Evolutionary conservation across 1,140 invertebrate genomes (phyloP), one percentile per base, ranked within the genome.

Genomic region (Cydia fagiglandana): DNA sequence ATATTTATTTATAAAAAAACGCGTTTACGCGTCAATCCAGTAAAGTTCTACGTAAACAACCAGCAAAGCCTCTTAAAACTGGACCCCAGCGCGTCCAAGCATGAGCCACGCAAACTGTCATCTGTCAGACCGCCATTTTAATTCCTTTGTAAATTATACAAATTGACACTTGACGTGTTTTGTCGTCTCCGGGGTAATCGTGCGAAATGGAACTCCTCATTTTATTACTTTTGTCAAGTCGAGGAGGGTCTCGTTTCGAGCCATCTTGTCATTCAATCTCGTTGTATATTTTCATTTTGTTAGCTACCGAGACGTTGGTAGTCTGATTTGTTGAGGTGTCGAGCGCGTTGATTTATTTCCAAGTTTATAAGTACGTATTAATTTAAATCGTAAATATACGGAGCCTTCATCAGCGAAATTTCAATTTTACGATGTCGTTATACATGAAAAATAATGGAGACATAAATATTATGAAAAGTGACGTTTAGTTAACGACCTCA

Each of bases 401-500:
- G 68, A 74, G 64, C 50, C 76, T 78, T 81, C 79, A 79, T 86
- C 78, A 78, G 79, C 78, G 76, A 84, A 85, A 81, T 79, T 84
- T 83, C 76, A 83, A 82, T 77, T 88, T 89, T 88, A 89, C 83
- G 81, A 89, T 86, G 85, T 89, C 82, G 84, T 89, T 85, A 81
- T 79, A 85, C 80, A 83, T 90, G 86, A 91, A 89, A 89, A 88
- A 90, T 90, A 90, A 90, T 89, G 88, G 86, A 90, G 87, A 90
- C 88, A 90, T 90, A 90, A 90, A 90, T 91, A 90, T 88, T 83
- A 85, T 89, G 87, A 89, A 90, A 90, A 90, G 83, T 89, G 88
- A 90, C 88, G 87, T 91, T 90, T 89, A 84, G 85, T 91, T 89
- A 91, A 91, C 86, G 88, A 91, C 78, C 78, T 79, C 79, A 75